Evolutionary conservation across 2,888 invertebrate genomes (phyloP), one percentile per base, ranked within the genome.

Genomic region (Brassicogethes aeneus): DNA sequence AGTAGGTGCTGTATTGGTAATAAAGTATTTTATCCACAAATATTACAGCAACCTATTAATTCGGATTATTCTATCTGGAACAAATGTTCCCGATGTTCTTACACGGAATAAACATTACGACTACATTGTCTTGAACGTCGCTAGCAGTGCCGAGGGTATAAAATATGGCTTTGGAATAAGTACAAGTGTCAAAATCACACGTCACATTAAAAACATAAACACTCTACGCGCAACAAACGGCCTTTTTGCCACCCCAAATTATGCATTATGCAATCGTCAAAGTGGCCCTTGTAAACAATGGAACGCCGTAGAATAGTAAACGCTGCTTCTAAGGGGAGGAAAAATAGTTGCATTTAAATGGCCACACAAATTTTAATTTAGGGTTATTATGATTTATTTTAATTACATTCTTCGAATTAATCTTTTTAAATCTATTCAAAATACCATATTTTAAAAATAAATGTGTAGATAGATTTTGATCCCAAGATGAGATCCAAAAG

Each of bases 171-270:
- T 40, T 17, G 36, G 16, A 45, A 40, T 40, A 43, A 47, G 37
- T 47, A 61, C 63, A 63, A 60, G 57, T 62, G 62, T 63, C 62
- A 63, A 55, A 60, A 59, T 60, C 62, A 62, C 60, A 62, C 57
- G 61, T 60, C 57, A 61, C 59, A 61, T 60, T 62, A 61, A 62
- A 62, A 61, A 60, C 60, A 61, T 56, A 56, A 56, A 59, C 60
- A 60, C 60, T 59, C 52, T 45, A 52, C 44, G 47, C 46, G 47
- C n/a, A n/a, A n/a, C n/a, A n/a, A n/a, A n/a, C n/a, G n/a, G n/a
- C n/a, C n/a, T n/a, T n/a, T n/a, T n/a, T n/a, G n/a, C n/a, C n/a
- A n/a, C 23, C 23, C 23, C 23, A 23, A 5, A 7, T 23, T 10
- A 10, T 23, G 23, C 23, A 23, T 23, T 23, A 23, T 23, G 23